phyloP scores from a whole-genome alignment of 2,888 invertebrate species.

The Nineta flava region DNA sequence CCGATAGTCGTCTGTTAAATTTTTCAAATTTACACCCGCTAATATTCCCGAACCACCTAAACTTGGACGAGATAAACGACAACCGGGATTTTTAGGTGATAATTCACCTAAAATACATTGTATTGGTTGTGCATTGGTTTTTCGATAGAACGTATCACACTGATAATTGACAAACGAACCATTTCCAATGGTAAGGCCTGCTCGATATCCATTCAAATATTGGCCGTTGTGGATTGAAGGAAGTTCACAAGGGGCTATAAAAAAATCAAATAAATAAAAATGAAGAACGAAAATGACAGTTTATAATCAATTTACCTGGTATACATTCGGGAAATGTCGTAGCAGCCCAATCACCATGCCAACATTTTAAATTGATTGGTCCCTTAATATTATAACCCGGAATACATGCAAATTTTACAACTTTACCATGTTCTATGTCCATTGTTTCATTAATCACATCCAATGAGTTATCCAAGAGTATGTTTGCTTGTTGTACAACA shows the following conservation, averaged over 20 bases:
- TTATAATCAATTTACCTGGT: conserved; percentile 35
- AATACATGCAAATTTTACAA: conserved; percentile 59
- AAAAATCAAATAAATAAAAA: conserved; percentile 14
- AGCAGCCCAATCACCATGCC: conserved; percentile 70
- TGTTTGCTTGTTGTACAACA: conserved; percentile 20
- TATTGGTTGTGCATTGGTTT: conserved; percentile 38
- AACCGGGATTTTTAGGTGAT: conserved; percentile 36
- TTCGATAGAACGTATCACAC: conserved; percentile 38
- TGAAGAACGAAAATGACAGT: not conserved
- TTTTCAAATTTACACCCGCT: conserved; percentile 11
- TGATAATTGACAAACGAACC: conserved; percentile 62
- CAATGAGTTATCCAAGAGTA: conserved; percentile 19
- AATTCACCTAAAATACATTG: conserved; percentile 48
- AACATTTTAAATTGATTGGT: conserved; percentile 55
- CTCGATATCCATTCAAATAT: conserved; percentile 62
- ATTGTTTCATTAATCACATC: conserved; percentile 34
- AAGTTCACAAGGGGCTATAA: conserved; percentile 49
- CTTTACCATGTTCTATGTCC: conserved; percentile 50
- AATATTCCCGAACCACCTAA: conserved; percentile 18
- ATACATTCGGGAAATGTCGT: conserved; percentile 61
- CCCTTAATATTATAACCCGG: conserved; percentile 52
- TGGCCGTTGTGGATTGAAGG: conserved; percentile 49
- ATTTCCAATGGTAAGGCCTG: conserved; percentile 66
- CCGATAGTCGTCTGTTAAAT: conserved; percentile 21
- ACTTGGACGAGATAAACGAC: conserved; percentile 35